Evolutionary conservation across 2,888 invertebrate genomes (phyloP), one percentile per base, ranked within the genome.

Genomic region (Epinotia nisella): DNA sequence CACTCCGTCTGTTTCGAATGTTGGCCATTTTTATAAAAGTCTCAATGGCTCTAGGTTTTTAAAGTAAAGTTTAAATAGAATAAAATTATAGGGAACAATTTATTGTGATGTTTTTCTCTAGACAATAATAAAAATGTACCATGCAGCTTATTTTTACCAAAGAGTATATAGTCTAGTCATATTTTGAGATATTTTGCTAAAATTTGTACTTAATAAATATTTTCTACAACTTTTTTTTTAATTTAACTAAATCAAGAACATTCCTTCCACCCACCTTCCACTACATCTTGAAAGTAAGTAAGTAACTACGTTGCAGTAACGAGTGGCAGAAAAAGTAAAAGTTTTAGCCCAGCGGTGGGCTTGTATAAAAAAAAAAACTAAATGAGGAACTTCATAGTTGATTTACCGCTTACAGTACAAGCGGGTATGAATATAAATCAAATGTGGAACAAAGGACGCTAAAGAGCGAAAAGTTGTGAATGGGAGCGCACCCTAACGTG

Each of bases 381-480:
- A 59, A 68, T 59, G 29, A 83, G 81, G 82, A 83, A 85, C 81
- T 81, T 85, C 80, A 83, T 90, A 91, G 89, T 87, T 92, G 92
- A 91, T 92, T 90, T 89, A 88, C 85, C 87, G 86, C 82, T 89
- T 89, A 92, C 90, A 91, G 91, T 92, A 91, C 85, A 84, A 90
- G 88, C 85, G 85, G 84, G 85, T 87, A 93, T 93, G 93, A 93
- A 93, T 93, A 93, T 93, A 93, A 93, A 93, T 93, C 93, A 93
- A 92, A 93, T 87, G 19, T 84, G 88, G 92, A 90, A 93, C 93
- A 93, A 93, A 88, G 84, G 80, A 77, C 80, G 85, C 86, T 93
- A 93, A 93, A 93, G 91, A 93, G 92, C 92, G 92, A 92, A 91
- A 90, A 92, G 87, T 92, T 89, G 90, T 92, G 91, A 92, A 92